Conservation (phyloP, 2,797 vertebrate genomes). For the Psittacula derbiana region DNA sequence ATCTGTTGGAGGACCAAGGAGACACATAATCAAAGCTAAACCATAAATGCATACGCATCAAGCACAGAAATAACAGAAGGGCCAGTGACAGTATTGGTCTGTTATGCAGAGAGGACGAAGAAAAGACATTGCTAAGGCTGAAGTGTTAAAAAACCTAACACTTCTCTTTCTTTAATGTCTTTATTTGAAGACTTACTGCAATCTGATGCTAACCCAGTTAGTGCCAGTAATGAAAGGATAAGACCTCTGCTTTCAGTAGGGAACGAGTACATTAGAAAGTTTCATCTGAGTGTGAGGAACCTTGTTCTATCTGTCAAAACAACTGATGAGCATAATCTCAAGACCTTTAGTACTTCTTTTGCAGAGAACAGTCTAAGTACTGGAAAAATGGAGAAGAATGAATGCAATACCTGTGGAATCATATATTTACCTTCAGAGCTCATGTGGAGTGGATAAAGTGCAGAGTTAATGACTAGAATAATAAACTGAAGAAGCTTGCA, state of each 20-base stretch:
- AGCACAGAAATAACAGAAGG: neutral
- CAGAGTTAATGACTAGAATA: neutral
- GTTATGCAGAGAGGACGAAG: neutral
- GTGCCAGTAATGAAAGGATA: neutral
- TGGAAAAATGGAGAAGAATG: neutral
- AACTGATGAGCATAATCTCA: neutral
- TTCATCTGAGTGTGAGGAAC: neutral
- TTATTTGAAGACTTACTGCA: neutral
- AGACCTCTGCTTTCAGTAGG: neutral
- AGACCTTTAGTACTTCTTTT: neutral
- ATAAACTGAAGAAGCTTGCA: neutral
- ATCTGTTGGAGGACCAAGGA: neutral
- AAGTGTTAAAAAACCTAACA: accelerated
- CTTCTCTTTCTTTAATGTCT: neutral
- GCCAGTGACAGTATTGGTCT: neutral
- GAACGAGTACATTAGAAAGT: neutral
- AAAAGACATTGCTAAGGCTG: neutral
- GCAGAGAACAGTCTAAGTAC: neutral
- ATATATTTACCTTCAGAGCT: neutral
- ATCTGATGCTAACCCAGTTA: neutral
- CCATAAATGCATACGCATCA: neutral
- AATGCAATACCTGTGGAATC: neutral
- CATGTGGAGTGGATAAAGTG: neutral
- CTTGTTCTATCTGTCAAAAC: neutral
- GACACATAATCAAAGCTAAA: neutral